Evolutionary conservation across 2,113 vertebrate genomes (phyloP).

Genomic region (Tapirus terrestris): DNA sequence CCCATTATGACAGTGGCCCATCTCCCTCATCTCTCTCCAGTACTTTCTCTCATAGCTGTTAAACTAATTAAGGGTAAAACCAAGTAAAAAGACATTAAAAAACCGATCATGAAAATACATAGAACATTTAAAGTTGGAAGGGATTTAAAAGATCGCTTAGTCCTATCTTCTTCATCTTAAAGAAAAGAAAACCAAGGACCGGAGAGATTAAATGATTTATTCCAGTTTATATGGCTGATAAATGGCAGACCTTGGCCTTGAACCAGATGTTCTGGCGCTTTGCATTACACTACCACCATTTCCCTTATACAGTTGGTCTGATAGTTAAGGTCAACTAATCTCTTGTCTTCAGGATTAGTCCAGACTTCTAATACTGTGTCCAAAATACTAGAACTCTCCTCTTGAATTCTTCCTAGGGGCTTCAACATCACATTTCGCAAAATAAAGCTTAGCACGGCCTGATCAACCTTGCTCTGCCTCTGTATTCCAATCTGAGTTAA

Average conservation of each 20-base stretch:
- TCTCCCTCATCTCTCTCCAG: neutral
- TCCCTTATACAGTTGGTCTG: neutral
- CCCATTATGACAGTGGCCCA: neutral
- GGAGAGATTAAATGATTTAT: neutral
- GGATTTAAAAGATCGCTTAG: neutral
- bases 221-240: neutral
- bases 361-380: neutral
- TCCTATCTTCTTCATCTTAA: neutral
- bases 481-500: neutral
- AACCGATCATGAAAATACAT: neutral
- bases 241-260: neutral
- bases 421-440: neutral
- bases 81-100: neutral
- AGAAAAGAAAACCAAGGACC: neutral
- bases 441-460: neutral
- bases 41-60: neutral
- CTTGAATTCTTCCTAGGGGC: neutral
- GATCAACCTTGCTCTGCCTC: neutral
- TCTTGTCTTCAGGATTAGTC: neutral
- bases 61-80: neutral
- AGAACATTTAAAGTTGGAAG: neutral
- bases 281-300: neutral
- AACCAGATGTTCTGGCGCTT: neutral
- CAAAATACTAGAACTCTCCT: neutral
- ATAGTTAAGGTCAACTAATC: neutral